Evolutionary conservation across 1,140 invertebrate genomes (phyloP).

Genomic region (Microplitis mediator): DNA sequence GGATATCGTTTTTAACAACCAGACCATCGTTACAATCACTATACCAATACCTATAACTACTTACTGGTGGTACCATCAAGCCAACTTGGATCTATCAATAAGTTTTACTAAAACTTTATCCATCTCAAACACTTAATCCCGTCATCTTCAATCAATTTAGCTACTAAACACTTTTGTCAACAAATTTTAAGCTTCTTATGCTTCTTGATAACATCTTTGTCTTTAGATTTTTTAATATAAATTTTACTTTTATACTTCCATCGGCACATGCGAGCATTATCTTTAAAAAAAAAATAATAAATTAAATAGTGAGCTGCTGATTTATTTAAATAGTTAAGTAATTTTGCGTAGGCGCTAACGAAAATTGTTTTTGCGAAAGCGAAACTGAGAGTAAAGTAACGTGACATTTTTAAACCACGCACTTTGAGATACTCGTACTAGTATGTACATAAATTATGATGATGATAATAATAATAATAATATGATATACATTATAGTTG

Average conservation of each 20-base stretch:
- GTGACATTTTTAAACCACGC: neutral
- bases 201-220: neutral
- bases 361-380: slow-evolving; percentile 16
- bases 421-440: neutral
- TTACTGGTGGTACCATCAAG: no score
- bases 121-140: neutral
- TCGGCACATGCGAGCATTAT: neutral
- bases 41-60: no score
- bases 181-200: no score
- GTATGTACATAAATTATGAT: no score
- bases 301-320: neutral
- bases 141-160: neutral
- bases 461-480: no score
- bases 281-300: neutral
- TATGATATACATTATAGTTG: no score
- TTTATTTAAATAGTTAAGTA: slow-evolving; percentile 9
- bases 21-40: slow-evolving; percentile 18
- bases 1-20: slow-evolving; percentile 23
- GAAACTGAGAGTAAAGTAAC: neutral
- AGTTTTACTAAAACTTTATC: no score
- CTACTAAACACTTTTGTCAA: neutral
- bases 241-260: neutral
- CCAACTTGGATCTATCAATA: no score
- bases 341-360: neutral
- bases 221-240: neutral